Base-by-base conservation (phyloP, 2,113 vertebrate genomes). In the Neotragus pygmaeus region DNA sequence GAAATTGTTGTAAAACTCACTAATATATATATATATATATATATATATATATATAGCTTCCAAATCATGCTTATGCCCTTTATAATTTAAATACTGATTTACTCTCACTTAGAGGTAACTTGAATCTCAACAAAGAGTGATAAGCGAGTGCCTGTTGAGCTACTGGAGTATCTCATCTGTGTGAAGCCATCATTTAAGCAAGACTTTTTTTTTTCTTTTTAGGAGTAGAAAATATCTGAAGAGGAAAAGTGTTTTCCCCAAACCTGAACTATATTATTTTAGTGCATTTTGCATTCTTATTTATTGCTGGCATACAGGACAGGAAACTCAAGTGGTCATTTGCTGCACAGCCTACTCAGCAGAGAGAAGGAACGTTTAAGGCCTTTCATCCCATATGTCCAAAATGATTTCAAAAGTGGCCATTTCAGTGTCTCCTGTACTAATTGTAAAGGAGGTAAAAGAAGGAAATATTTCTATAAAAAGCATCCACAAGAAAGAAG, bases 1-100 rank as follows among this genome's bases (percentile, higher is more conserved):
- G 17, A 90, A 96, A 94, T 88, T 73, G 36, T n/a, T 94, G 17
- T 93, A 82, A 82, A 91, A 58, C 2, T 96, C 43, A 94, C 87
- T 47, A 11, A 96, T 57, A 78, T 66, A 91, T 27, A 13, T 5
- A 97, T 86, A 60, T 28, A 30, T 30, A 30, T 60, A 60, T 60
- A 58, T 60, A 58, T 58, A 14, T 3, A 15, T 30, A 30, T 64
- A n/a, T 66, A 66, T 19, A 12, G 2, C 85, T 95, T 88, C 73
- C 57, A 70, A 39, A 91, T 93, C 75, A 96, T 23, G 77, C 30
- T 51, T 47, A 77, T 14, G 30, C 36, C 70, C 10, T 87, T 93
- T 33, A 19, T 92, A 90, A 95, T 39, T 97, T 43, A 95, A 97
- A 88, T 53, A 66, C 3, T n/a, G 45, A 84, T 28, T 1, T 90